These are phyloP conservation scores for Bradysia coprophila DNA, from an alignment of 1,140 invertebrate species.

Conservation along the genomic window DNA sequence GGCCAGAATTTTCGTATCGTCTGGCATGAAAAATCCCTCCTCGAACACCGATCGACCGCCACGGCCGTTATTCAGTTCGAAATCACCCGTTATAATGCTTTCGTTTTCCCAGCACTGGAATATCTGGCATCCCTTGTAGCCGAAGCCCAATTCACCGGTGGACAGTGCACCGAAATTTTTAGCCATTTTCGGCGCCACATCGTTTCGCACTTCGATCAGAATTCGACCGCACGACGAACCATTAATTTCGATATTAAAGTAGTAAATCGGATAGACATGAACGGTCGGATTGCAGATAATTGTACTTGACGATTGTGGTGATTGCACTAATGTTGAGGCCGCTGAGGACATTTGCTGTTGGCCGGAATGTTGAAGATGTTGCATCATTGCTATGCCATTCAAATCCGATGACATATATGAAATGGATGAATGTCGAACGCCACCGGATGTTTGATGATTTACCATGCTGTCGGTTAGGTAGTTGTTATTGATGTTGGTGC, in stretches of 20 bases:
- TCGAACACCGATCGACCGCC: constrained; percentile 60
- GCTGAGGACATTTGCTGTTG: constrained; percentile 3
- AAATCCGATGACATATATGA: constrained; percentile 1
- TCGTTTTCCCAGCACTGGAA: constrained; percentile 71
- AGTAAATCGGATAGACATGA: constrained; percentile 48
- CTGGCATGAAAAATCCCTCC: constrained; percentile 60
- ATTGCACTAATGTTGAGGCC: constrained; percentile 11
- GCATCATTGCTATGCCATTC: constrained; percentile 4
- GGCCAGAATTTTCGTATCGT: constrained; percentile 59
- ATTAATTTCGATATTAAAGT: constrained; percentile 58
- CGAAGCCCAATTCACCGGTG: constrained; percentile 57
- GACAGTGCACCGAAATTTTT: constrained; percentile 72
- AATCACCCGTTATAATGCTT: constrained; percentile 62
- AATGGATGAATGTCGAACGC: not conserved
- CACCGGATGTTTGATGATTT: not conserved
- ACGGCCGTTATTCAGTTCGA: constrained; percentile 61
- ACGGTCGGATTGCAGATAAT: constrained; percentile 25
- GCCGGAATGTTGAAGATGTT: constrained; percentile 1
- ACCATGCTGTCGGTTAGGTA: not conserved
- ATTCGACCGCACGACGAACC: constrained; percentile 49
- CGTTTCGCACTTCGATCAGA: constrained; percentile 64
- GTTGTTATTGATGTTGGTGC: constrained; percentile 4
- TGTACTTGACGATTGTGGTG: constrained; percentile 16
- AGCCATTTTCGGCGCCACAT: constrained; percentile 76
- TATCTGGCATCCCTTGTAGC: constrained; percentile 59